A percentile compares a stretch with the other conserved stretches of the same genome.
These are phyloP conservation scores for Poecilia velifera DNA, from an alignment of 2,797 vertebrate genomes.

Conservation along the genomic window DNA sequence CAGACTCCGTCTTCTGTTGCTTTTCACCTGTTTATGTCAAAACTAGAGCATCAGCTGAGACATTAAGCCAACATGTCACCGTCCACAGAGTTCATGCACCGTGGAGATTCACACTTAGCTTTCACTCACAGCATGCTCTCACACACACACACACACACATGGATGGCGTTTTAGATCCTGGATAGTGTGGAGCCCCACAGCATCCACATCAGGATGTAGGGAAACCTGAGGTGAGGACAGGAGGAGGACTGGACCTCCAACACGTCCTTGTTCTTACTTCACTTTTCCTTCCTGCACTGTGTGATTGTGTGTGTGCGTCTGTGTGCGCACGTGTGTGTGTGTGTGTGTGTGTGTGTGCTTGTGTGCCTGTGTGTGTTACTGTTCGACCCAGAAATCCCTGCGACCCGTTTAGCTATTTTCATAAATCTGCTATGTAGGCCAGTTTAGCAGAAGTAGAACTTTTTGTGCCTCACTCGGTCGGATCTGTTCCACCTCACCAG, in stretches of 20 bases:
- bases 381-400: constrained; percentile 19
- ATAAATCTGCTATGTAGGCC: constrained; percentile 60
- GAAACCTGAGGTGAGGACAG: constrained; percentile 21
- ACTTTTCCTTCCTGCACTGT: constrained; percentile 25
- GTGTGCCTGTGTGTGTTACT: constrained; percentile 2
- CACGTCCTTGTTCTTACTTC: constrained; percentile 25
- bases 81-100: constrained; percentile 55
- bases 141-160: not conserved
- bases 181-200: not conserved
- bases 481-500: constrained; percentile 22
- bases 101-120: constrained; percentile 24
- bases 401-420: constrained; percentile 35
- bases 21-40: constrained; percentile 78
- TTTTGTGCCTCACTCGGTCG: constrained; percentile 40
- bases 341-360: not conserved
- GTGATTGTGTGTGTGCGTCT: constrained; percentile 1
- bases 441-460: constrained; percentile 53
- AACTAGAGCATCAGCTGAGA: constrained; percentile 70
- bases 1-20: constrained; percentile 61
- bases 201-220: not conserved
- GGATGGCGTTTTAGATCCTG: not conserved
- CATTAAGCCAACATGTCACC: constrained; percentile 53
- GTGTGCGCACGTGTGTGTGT: constrained; percentile 5
- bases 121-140: constrained; percentile 29
- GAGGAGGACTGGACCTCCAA: constrained; percentile 3